A percentile compares a stretch with the other conserved stretches of the same genome.
phyloP scores from a whole-genome alignment of 1,140 invertebrate species.

The Drosophila lacertosa region DNA sequence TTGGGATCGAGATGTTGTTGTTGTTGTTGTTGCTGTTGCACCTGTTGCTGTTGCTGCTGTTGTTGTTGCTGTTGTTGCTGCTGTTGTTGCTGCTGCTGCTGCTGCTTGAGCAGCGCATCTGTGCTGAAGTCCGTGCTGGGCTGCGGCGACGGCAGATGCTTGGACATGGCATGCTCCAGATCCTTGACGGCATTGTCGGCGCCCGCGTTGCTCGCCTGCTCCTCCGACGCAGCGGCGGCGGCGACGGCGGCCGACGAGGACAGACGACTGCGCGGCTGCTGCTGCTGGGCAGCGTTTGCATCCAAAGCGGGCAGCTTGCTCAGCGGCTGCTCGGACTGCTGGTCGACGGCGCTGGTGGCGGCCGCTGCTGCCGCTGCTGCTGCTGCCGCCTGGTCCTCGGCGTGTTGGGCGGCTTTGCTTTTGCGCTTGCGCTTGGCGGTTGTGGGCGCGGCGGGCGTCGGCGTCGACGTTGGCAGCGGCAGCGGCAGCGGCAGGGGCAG shows the following conservation, averaged over 20 bases:
- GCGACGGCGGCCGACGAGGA: too few species aligned
- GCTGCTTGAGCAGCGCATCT: constrained; percentile 90
- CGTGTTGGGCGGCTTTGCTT: constrained; percentile 67
- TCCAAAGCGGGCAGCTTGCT: constrained; percentile 72
- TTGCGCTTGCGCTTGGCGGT: constrained; percentile 72
- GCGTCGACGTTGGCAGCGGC: constrained; percentile 45
- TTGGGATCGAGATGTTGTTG: constrained; percentile 84
- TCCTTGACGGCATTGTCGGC: constrained; percentile 87
- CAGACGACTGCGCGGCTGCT: constrained; percentile 68
- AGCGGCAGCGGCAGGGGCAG: constrained; percentile 36
- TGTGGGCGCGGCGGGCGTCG: constrained; percentile 41
- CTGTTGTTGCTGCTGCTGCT: constrained; percentile 88
- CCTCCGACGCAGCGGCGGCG: too few species aligned
- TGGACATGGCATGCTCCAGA: constrained; percentile 97
- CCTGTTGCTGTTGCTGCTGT: constrained; percentile 88
- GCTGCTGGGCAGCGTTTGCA: constrained; percentile 44
- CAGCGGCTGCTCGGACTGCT: constrained; percentile 75
- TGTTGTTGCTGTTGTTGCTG: constrained; percentile 88
- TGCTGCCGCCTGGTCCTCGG: constrained; percentile 50
- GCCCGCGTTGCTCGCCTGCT: constrained; percentile 41
- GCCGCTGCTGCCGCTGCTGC: constrained; percentile 32
- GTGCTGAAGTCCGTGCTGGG: constrained; percentile 92
- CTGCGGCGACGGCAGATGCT: constrained; percentile 91
- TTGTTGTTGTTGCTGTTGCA: constrained; percentile 89
- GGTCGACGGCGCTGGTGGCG: constrained; percentile 7